Base-by-base conservation (phyloP, 2,113 vertebrate genomes). In the Candoia aspera region DNA sequence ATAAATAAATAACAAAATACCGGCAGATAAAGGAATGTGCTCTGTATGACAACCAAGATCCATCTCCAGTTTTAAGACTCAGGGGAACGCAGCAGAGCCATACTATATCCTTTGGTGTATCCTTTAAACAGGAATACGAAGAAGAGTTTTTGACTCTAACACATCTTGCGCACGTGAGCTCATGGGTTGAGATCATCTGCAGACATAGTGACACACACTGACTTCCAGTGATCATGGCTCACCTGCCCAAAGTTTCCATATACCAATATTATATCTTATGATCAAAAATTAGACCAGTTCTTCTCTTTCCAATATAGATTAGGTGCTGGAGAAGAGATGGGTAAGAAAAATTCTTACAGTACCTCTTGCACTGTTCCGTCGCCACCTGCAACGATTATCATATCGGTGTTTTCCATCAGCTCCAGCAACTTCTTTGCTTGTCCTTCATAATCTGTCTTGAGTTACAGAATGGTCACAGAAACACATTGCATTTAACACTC, bases 361-460 rank as follows among this genome's bases (percentile, higher is more conserved):
- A 99, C 98, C 98, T 99, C 99, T 96, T 99, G 99, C 33, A 99
- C 94, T 0, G 99, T 99, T 86, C 99, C 99, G 64, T 99, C 98
- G 57, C 99, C 99, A 92, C 99, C 99, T 3, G 99, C 99, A 86
- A 99, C 98, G 29, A 99, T 98, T 94, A 99, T 98, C 96, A 99
- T 96, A 94, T 99, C 99, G 0, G 99, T 99, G 73, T 97, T 97
- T 88, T 99, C 99, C 98, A 99, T 98, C 87, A 99, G 37, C 62
- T 99, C 99, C 92, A 99, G 96, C n/a, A 99, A 97, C 88, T 99
- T 99, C 96, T 99, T 99, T 0, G 98, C 99, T 97, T 99, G 99
- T 59, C 99, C 99, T 95, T 99, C 99, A 96, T 98, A 99, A 97
- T 99, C 99, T 11, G 99, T 99, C 99, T 99, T 99, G 97, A 88